These are phyloP conservation scores for Troilus luridus DNA, from an alignment of 2,888 invertebrate genomes.

Conservation along the genomic window DNA sequence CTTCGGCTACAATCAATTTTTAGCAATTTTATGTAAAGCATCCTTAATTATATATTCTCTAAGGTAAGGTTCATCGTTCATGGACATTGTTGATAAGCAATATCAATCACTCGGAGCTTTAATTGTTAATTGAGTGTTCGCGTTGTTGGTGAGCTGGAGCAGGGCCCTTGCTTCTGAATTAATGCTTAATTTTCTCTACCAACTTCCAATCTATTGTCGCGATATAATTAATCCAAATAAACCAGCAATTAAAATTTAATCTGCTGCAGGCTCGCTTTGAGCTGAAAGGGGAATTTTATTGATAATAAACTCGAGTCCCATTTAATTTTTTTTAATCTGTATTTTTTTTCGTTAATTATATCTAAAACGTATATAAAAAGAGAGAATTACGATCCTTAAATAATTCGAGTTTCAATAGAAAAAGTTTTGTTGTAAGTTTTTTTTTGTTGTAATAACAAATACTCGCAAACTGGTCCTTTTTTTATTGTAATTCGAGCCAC, in stretches of 20 bases:
- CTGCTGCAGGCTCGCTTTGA: not conserved
- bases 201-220: constrained; percentile 1
- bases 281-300: not conserved
- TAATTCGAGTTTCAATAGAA: no score
- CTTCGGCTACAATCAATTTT: not conserved
- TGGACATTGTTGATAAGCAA: not conserved
- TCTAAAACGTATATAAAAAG: no score
- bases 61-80: not conserved
- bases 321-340: not conserved
- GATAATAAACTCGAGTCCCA: not conserved
- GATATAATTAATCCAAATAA: constrained; percentile 16
- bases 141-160: not conserved
- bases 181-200: constrained; percentile 42
- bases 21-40: not conserved
- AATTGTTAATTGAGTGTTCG: constrained; percentile 18
- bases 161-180: not conserved
- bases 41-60: not conserved
- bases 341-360: no score
- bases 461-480: no score
- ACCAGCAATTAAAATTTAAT: constrained; percentile 30
- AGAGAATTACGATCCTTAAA: no score
- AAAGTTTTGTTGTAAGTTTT: no score
- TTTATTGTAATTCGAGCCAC: no score
- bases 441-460: no score
- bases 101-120: not conserved